A percentile compares a stretch with the other conserved stretches of the same genome.
phyloP scores from a whole-genome alignment of 2,113 vertebrate species.

The Lanius ludovicianus region DNA sequence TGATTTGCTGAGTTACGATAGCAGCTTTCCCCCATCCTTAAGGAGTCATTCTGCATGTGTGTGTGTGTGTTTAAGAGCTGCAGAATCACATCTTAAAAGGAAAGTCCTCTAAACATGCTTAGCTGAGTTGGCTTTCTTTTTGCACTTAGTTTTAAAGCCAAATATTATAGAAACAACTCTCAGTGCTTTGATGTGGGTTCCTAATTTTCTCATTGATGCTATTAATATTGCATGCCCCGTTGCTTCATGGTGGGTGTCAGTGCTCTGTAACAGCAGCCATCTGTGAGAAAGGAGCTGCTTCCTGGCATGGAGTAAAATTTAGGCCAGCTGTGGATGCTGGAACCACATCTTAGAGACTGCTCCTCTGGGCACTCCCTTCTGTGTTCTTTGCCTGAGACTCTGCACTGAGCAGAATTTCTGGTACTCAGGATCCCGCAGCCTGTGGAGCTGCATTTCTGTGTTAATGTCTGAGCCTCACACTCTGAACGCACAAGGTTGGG shows the following conservation, averaged over 20 bases:
- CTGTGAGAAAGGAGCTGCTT: conserved; percentile 32
- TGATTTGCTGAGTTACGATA: conserved; percentile 11
- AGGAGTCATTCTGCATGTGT: neutral
- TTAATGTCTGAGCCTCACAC: neutral
- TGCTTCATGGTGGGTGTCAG: conserved; percentile 4
- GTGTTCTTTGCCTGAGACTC: neutral
- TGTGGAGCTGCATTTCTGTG: neutral
- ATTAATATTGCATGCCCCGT: conserved; percentile 42
- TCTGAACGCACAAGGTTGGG: neutral
- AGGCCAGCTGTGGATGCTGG: conserved; percentile 32
- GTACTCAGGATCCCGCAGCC: neutral
- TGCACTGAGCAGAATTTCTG: neutral
- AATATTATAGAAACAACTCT: neutral
- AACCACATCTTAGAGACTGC: neutral
- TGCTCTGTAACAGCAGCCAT: neutral
- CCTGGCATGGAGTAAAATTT: neutral
- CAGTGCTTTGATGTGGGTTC: conserved; percentile 29
- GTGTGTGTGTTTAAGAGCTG: neutral
- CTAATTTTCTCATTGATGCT: conserved; percentile 35
- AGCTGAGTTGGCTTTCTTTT: neutral
- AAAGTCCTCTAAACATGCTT: neutral
- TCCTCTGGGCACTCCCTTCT: neutral
- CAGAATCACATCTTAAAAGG: neutral
- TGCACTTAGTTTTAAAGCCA: neutral
- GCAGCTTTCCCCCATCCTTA: neutral